Evolutionary conservation across 2,113 vertebrate genomes (phyloP), one percentile per base, ranked within the genome.

Genomic region (Oreochromis aureus): DNA sequence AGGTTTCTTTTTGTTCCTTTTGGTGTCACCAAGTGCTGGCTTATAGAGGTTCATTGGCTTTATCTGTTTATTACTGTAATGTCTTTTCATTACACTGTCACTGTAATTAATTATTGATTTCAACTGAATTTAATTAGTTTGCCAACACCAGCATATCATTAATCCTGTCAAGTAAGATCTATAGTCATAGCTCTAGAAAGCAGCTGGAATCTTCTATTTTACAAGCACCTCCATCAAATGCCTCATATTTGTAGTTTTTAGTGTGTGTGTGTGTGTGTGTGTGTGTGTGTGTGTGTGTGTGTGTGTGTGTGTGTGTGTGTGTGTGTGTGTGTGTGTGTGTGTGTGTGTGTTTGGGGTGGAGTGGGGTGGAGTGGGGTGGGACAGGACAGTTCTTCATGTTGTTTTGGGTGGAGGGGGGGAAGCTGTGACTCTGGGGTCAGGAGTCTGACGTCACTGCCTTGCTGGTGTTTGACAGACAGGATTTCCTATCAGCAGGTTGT

Each of bases 401-500:
- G 73, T 78, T 51, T 36, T 69, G 54, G 82, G 59, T 78, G 78
- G 46, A 61, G 5, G 4, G 36, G 30, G 24, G 27, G 41, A 69
- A 27, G n/a, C 22, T 61, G 61, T 89, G 85, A 83, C 89, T 90
- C 73, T 44, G 51, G 80, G 91, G 91, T 93, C 89, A 86, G 59
- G 22, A 27, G 53, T 89, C 85, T 88, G 88, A 94, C 86, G 90
- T 94, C 90, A 94, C 80, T 41, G 73, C 55, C 79, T 87, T 41
- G 24, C 58, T 89, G 34, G 6, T 80, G 88, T 93, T 87, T 92
- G 91, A 94, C 86, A 69, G 85, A 61, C 55, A 92, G 94, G 91
- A 94, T 92, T 84, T 95, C 94, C 94, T 93, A 61, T 84, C 63
- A 76, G 82, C 91, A 94, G 89, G 93, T 93, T 94, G 93, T 94